Conservation (phyloP, 2,113 vertebrate species). For the Epinephelus cyanopodus region DNA sequence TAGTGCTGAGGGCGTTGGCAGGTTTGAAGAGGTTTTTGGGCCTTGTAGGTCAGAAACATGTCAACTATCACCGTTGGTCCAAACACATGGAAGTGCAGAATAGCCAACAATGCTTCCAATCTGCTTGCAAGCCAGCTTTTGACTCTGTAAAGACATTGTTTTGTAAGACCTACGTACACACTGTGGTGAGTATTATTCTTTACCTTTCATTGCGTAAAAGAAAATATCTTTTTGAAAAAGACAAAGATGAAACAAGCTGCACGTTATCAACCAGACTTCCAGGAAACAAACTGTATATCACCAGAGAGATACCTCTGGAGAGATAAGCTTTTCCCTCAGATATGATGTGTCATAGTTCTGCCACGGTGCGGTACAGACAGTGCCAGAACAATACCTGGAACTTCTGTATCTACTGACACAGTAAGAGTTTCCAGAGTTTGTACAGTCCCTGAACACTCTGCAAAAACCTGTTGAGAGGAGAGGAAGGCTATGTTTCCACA, state of each 20-base stretch:
- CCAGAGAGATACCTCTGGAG: conserved; percentile 45
- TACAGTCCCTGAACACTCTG: conserved; percentile 30
- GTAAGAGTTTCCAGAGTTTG: conserved; percentile 67
- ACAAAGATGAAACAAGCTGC: conserved; percentile 59
- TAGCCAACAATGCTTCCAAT: conserved; percentile 15
- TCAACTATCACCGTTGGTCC: conserved; percentile 42
- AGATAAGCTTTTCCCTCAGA: conserved; percentile 60
- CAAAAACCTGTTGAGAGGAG: conserved; percentile 58
- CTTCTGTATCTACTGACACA: conserved; percentile 20
- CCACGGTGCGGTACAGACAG: not conserved
- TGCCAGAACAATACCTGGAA: conserved; percentile 31
- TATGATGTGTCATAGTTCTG: conserved; percentile 38
- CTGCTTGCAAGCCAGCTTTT: conserved; percentile 21
- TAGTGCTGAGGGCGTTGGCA: conserved; percentile 50
- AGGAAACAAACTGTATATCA: conserved; percentile 70
- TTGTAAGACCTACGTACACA: conserved; percentile 10
- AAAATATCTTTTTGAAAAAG: conserved; percentile 48
- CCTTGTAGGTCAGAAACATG: conserved; percentile 19
- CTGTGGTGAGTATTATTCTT: conserved; percentile 10
- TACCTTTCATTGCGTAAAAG: conserved; percentile 3
- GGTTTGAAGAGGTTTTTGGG: conserved; percentile 34
- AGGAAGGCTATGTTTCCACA: conserved; percentile 56
- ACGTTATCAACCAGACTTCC: conserved; percentile 49
- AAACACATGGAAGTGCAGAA: conserved; percentile 42
- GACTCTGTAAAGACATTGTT: conserved; percentile 13